phyloP scores from a whole-genome alignment of 1,140 invertebrate species.

The Probaryconus sp. region DNA sequence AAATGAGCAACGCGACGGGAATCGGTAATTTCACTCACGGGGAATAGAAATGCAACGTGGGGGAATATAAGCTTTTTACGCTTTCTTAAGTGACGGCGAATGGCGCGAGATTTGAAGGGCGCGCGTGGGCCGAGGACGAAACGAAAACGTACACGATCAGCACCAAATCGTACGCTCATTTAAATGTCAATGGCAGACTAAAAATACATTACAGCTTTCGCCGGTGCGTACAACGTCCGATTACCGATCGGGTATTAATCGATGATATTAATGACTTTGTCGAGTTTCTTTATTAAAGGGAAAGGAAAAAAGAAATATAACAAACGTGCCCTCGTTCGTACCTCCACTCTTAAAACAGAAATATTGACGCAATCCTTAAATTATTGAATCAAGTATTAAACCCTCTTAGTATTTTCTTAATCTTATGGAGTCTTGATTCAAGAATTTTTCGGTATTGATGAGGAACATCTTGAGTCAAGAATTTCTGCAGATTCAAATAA shows the following conservation, averaged over 20 bases:
- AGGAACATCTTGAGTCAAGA: too few relatives aligned
- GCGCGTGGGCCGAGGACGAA: conserved; percentile 55
- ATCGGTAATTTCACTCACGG: not conserved
- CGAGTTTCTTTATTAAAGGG: too few relatives aligned
- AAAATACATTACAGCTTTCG: conserved; percentile 46
- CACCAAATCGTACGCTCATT: conserved; percentile 41
- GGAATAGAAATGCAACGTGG: not conserved
- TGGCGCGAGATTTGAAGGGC: conserved; percentile 53
- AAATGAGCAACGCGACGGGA: not conserved
- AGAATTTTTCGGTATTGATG: too few relatives aligned
- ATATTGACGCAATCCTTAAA: too few relatives aligned
- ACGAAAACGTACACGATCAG: conserved; percentile 53
- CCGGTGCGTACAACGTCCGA: conserved; percentile 36
- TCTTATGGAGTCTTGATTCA: too few relatives aligned
- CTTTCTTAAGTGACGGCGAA: conserved; percentile 26
- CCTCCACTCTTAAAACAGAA: too few relatives aligned
- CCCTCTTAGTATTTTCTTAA: too few relatives aligned
- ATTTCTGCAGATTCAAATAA: too few relatives aligned
- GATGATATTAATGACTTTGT: conserved; percentile 2
- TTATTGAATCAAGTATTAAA: too few relatives aligned
- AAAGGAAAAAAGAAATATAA: too few relatives aligned
- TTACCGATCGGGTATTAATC: conserved; percentile 7
- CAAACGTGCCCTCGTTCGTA: not conserved
- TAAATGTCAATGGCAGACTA: conserved; percentile 63
- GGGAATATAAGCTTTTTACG: not conserved